phyloP scores from a whole-genome alignment of 2,888 invertebrate genomes.

The Aleiodes leptofemur region DNA sequence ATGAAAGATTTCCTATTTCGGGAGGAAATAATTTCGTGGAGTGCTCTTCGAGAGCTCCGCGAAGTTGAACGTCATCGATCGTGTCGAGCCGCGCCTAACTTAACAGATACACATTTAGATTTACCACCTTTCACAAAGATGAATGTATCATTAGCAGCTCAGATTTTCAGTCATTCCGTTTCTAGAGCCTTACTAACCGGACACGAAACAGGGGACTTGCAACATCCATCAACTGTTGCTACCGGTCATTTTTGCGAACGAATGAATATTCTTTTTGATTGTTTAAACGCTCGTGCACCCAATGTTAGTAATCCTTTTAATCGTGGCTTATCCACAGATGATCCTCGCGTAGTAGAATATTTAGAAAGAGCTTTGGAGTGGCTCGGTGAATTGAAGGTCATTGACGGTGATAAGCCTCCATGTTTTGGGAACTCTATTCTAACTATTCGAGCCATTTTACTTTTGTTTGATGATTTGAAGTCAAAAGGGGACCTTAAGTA shows the following conservation, averaged over 20 bases:
- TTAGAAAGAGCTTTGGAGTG: slow-evolving; percentile 29
- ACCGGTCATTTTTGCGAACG: slow-evolving; percentile 54
- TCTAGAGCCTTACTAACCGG: slow-evolving; percentile 54
- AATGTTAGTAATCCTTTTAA: slow-evolving; percentile 42
- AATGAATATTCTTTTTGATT: slow-evolving; percentile 56
- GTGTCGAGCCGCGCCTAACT: slow-evolving; percentile 56
- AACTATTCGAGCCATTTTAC: slow-evolving; percentile 51
- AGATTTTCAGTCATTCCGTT: slow-evolving; percentile 59
- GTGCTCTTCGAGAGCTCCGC: slow-evolving; percentile 49
- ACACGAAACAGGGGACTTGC: slow-evolving; percentile 48
- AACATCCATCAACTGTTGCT: slow-evolving; percentile 40
- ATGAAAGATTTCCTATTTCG: slow-evolving; percentile 44
- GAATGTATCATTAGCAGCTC: slow-evolving; percentile 56
- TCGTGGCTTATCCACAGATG: slow-evolving; percentile 34
- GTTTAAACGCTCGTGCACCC: slow-evolving; percentile 48
- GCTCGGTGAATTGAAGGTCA: background rate
- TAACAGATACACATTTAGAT: slow-evolving; percentile 55
- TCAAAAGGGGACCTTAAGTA: slow-evolving; percentile 44
- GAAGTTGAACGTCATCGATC: slow-evolving; percentile 47
- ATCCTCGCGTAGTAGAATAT: slow-evolving; percentile 45
- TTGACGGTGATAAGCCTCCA: background rate
- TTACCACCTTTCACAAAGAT: slow-evolving; percentile 58
- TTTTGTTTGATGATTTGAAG: slow-evolving; percentile 54
- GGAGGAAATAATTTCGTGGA: slow-evolving; percentile 48
- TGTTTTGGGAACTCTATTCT: background rate